Percentiles rank a stretch among this genome's conserved stretches.
phyloP scores from a whole-genome alignment of 2,113 vertebrate genomes.

The Oriolus oriolus region DNA sequence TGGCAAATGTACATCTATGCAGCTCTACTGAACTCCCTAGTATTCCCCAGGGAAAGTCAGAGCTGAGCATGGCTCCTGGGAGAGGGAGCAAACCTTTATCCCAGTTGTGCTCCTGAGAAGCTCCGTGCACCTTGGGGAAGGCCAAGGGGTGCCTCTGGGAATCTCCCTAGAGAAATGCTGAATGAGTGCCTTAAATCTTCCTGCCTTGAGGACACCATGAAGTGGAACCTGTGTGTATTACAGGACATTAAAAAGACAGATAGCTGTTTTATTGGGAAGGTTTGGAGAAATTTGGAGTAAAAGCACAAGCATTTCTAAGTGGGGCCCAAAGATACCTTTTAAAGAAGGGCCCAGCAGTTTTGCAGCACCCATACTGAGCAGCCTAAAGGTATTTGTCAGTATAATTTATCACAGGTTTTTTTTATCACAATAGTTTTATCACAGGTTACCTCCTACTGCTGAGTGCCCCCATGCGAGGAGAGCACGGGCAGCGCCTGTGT shows the following conservation, averaged over 20 bases:
- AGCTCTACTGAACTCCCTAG: fast-evolving
- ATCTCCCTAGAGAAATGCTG: neutral
- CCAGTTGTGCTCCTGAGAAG: neutral
- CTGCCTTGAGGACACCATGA: neutral
- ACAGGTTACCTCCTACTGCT: neutral
- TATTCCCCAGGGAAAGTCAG: neutral
- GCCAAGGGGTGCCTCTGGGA: fast-evolving
- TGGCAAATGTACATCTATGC: neutral
- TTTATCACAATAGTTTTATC: no score
- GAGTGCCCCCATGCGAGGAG: fast-evolving
- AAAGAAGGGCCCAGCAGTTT: neutral
- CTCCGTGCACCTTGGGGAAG: neutral
- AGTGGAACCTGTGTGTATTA: neutral
- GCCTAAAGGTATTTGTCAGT: no score
- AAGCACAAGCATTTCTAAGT: neutral
- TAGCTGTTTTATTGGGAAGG: neutral
- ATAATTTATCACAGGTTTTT: no score
- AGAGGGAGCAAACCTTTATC: neutral
- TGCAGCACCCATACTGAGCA: neutral
- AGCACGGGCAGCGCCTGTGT: fast-evolving
- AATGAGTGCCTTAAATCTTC: neutral
- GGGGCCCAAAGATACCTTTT: neutral
- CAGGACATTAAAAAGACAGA: neutral
- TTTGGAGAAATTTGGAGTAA: neutral
- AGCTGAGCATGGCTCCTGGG: neutral